Conservation (phyloP, 2,797 vertebrate species). For the Huso huso region DNA sequence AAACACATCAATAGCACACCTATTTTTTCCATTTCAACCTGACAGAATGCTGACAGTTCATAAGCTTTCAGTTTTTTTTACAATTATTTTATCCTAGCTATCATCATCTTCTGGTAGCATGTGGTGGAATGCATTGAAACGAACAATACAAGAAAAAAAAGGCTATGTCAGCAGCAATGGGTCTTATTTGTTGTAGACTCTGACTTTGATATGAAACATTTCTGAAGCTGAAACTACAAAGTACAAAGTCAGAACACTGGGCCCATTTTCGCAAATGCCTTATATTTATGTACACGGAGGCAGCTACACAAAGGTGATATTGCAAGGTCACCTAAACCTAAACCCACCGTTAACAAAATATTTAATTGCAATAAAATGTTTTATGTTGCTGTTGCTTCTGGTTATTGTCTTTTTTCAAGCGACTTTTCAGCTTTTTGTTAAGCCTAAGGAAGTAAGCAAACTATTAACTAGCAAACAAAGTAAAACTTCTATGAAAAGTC, state of each 20-base stretch:
- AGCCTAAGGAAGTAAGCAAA: no score
- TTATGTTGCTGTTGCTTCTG: no score
- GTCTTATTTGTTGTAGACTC: constrained; percentile 66
- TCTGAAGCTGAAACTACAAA: constrained; percentile 57
- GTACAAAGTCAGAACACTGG: constrained; percentile 65
- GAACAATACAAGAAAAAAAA: constrained; percentile 82
- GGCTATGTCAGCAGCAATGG: constrained; percentile 74
- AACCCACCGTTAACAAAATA: no score
- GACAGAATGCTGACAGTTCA: constrained; percentile 96
- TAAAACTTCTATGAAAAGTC: no score
- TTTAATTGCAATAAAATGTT: no score
- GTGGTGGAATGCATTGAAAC: constrained; percentile 80
- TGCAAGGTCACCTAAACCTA: no score
- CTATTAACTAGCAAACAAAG: no score
- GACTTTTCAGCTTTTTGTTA: no score
- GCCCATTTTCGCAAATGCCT: constrained; percentile 48
- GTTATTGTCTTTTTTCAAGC: no score
- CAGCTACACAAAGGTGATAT: no score
- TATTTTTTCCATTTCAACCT: constrained; percentile 69
- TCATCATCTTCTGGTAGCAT: constrained; percentile 80
- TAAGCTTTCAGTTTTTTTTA: constrained; percentile 58
- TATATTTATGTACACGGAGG: no score
- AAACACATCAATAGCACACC: constrained; percentile 77
- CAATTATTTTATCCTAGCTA: constrained; percentile 80
- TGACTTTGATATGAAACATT: constrained; percentile 78